These are phyloP conservation scores for Tupaia chinensis DNA, from an alignment of 2,113 vertebrate genomes.

Conservation along the genomic window DNA sequence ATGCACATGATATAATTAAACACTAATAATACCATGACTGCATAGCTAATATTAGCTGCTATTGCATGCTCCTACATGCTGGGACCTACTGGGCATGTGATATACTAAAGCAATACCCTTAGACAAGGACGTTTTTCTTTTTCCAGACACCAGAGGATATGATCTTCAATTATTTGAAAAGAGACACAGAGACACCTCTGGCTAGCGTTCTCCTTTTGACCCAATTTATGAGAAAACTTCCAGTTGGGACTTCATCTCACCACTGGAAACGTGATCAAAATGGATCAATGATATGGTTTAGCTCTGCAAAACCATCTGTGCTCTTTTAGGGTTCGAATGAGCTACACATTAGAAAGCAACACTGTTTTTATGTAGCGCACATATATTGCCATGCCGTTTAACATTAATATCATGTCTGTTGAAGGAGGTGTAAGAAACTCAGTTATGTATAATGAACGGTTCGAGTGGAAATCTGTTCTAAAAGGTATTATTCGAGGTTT, in stretches of 20 bases:
- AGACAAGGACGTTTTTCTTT: constrained; percentile 56
- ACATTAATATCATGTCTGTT: background rate
- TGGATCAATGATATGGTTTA: background rate
- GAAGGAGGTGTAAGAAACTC: background rate
- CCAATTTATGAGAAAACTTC: constrained; percentile 13
- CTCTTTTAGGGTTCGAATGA: constrained; percentile 25
- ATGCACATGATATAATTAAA: constrained; percentile 72
- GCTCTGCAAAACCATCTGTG: constrained; percentile 31
- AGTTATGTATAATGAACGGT: background rate
- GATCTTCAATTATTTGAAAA: constrained; percentile 44
- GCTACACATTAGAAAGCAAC: background rate
- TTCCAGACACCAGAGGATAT: constrained; percentile 62
- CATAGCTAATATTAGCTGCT: constrained; percentile 64
- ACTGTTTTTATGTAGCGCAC: constrained; percentile 21
- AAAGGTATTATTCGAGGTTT: constrained; percentile 15
- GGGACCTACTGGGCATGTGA: constrained; percentile 72
- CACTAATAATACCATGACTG: constrained; percentile 60
- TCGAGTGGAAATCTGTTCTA: constrained; percentile 24
- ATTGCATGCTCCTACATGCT: constrained; percentile 81
- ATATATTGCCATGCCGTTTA: background rate
- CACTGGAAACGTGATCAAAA: constrained; percentile 12
- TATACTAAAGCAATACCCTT: constrained; percentile 65
- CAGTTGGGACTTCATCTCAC: background rate
- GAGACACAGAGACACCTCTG: constrained; percentile 50
- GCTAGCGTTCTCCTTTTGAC: constrained; percentile 47